Percentiles rank a stretch among this genome's conserved stretches.
These are phyloP conservation scores for Triplophysa tibetana DNA, from an alignment of 2,113 vertebrate species.

Conservation along the genomic window DNA sequence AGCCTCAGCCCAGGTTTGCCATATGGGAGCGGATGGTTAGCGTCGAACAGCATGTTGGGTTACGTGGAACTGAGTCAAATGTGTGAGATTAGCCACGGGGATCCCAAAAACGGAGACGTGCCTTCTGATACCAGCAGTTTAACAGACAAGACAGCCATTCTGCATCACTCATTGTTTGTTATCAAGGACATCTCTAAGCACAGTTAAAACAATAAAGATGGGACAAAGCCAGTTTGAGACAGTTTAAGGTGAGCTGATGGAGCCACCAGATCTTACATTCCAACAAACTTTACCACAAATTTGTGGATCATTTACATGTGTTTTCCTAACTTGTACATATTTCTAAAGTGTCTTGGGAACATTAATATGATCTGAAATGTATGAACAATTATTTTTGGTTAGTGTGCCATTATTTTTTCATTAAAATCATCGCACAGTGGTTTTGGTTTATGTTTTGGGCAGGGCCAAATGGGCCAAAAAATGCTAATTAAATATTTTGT, in stretches of 20 bases:
- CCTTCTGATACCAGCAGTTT: slow-evolving; percentile 29
- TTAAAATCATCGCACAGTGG: too few relatives aligned
- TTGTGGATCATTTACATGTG: background rate
- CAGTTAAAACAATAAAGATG: background rate
- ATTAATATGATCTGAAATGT: too few relatives aligned
- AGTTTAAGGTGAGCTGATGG: background rate
- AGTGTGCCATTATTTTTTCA: too few relatives aligned
- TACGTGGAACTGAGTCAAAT: slow-evolving; percentile 55
- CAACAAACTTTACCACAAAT: background rate
- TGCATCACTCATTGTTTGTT: slow-evolving; percentile 11
- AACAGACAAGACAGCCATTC: slow-evolving; percentile 29
- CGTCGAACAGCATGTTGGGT: slow-evolving; percentile 50
- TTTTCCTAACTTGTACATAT: too few relatives aligned
- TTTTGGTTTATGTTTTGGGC: too few relatives aligned
- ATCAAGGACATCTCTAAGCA: slow-evolving; percentile 29
- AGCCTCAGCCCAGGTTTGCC: slow-evolving; percentile 46
- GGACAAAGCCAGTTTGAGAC: background rate
- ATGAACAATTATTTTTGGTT: too few relatives aligned
- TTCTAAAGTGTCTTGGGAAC: too few relatives aligned
- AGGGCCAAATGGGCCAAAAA: too few relatives aligned
- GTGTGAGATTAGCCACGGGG: slow-evolving; percentile 55
- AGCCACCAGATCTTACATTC: background rate
- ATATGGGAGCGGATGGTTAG: slow-evolving; percentile 55
- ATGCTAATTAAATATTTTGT: slow-evolving; percentile 15
- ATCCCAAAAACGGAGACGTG: slow-evolving; percentile 50